These are phyloP conservation scores for Phenacoccus solenopsis DNA, from an alignment of 1,140 invertebrate species.

Conservation along the genomic window DNA sequence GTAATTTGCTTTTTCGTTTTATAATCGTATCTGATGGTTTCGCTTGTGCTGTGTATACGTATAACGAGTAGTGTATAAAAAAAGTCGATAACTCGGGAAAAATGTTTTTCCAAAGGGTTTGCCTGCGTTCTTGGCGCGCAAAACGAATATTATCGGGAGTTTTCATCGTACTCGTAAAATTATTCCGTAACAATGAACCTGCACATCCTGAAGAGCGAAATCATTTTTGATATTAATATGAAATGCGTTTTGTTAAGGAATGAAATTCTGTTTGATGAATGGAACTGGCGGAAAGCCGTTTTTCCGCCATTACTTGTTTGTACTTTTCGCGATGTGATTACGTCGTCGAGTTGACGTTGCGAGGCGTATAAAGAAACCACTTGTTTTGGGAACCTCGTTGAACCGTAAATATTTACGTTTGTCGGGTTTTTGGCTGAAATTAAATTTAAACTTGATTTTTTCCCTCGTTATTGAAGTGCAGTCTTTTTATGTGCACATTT, in stretches of 20 bases:
- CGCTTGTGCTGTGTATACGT: neutral
- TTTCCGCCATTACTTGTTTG: neutral
- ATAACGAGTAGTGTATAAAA: neutral
- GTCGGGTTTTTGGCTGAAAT: neutral
- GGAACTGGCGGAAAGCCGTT: neutral
- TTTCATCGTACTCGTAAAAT: neutral
- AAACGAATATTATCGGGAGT: neutral
- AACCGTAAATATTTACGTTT: neutral
- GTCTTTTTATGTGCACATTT: no score
- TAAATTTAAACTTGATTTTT: neutral
- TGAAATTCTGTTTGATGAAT: neutral
- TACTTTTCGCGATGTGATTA: neutral
- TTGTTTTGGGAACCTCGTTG: neutral
- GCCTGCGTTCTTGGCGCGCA: neutral
- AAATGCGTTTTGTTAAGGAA: neutral
- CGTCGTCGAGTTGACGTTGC: neutral
- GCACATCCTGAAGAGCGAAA: neutral
- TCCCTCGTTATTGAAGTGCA: no score
- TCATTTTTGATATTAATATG: constrained; percentile 3
- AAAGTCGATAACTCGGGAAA: neutral
- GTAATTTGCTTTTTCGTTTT: constrained; percentile 1
- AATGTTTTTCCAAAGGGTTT: constrained; percentile 2
- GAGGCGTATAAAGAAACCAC: neutral
- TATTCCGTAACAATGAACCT: neutral
- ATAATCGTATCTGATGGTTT: constrained; percentile 13